Evolutionary conservation across 2,113 vertebrate species (phyloP).

Genomic region (Pteruthius melanotis): DNA sequence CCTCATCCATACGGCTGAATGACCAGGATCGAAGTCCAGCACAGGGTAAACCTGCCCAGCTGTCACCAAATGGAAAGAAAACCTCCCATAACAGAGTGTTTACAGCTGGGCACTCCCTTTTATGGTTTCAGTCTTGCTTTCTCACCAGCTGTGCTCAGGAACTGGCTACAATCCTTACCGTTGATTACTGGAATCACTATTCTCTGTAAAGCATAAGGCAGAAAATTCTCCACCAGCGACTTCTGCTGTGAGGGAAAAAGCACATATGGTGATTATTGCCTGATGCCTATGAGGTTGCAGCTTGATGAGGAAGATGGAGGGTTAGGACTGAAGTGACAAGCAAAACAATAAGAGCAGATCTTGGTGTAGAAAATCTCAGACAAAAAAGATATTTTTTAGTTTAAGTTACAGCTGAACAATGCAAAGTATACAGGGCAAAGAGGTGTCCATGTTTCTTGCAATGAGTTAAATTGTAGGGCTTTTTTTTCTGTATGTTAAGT

Average conservation of each 20-base stretch:
- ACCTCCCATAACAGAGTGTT: background rate
- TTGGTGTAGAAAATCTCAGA: background rate
- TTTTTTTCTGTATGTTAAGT: background rate
- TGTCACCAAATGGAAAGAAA: background rate
- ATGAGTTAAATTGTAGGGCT: background rate
- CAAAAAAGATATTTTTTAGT: background rate
- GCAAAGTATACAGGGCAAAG: background rate
- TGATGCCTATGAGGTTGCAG: background rate
- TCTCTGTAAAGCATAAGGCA: conserved; percentile 54
- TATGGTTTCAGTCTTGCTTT: background rate
- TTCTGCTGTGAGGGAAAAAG: conserved; percentile 26
- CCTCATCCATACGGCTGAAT: background rate
- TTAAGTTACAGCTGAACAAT: background rate
- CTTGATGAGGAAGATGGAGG: background rate
- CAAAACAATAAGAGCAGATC: background rate
- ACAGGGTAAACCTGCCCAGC: background rate
- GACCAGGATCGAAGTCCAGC: background rate
- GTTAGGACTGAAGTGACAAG: background rate
- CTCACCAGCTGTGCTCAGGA: background rate
- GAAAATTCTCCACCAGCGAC: conserved; percentile 56
- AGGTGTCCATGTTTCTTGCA: background rate
- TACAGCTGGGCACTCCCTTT: background rate
- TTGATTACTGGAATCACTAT: conserved; percentile 59
- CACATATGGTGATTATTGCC: background rate
- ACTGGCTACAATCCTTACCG: conserved; percentile 27